These are phyloP conservation scores for Halcyon smyrnensis DNA, from an alignment of 2,797 vertebrate genomes.

Conservation along the genomic window DNA sequence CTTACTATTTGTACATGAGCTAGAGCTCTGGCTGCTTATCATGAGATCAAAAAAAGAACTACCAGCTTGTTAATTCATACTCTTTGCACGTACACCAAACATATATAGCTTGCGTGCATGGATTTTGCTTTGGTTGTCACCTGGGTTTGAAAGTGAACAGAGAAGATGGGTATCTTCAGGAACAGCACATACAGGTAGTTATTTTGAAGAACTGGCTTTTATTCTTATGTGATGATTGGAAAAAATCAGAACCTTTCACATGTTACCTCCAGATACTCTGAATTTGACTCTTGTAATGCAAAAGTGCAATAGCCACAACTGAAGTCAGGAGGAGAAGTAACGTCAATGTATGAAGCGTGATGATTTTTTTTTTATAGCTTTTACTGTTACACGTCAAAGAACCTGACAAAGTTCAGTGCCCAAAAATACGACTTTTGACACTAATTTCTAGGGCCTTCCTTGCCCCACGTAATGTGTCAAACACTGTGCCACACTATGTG, in stretches of 20 bases:
- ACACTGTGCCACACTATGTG: neutral
- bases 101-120: fast-evolving
- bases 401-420: neutral
- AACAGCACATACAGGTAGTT: neutral
- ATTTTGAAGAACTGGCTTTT: neutral
- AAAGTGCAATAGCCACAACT: neutral
- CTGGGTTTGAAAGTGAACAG: neutral
- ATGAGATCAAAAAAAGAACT: neutral
- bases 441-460: neutral
- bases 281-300: neutral
- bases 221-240: neutral
- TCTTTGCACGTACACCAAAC: neutral
- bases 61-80: neutral
- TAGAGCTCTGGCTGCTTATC: neutral
- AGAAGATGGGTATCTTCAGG: neutral
- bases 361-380: too few species aligned
- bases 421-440: neutral
- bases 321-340: neutral
- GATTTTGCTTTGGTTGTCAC: neutral
- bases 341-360: neutral
- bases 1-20: neutral
- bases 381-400: neutral
- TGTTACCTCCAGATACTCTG: neutral
- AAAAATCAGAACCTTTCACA: neutral
- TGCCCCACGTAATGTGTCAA: neutral